Evolutionary conservation across 2,113 vertebrate genomes (phyloP).

Genomic region (Genyomyrus donnyi): DNA sequence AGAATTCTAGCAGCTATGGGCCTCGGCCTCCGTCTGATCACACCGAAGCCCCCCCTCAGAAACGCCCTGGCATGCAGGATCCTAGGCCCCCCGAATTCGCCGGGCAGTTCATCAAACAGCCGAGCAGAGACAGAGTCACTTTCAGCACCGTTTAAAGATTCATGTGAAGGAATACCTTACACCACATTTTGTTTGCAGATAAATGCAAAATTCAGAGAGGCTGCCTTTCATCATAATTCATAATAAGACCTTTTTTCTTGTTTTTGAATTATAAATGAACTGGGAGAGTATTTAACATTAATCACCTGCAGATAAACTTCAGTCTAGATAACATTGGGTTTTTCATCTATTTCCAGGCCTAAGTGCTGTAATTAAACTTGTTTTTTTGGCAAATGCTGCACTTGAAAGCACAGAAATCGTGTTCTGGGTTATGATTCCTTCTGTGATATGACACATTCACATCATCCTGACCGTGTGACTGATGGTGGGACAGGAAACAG

Average conservation of each 20-base stretch:
- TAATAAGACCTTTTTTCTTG: background rate
- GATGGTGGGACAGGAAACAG: background rate
- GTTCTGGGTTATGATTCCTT: background rate
- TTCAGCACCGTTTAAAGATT: background rate
- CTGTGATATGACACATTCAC: background rate
- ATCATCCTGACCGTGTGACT: background rate
- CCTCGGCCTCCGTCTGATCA: background rate
- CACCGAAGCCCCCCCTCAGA: background rate
- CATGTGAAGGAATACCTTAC: background rate
- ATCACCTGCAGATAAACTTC: background rate
- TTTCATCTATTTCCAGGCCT: background rate
- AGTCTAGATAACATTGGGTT: background rate
- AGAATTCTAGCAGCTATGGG: background rate
- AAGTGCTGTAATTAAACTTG: background rate
- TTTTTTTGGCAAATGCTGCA: background rate
- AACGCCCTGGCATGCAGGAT: background rate
- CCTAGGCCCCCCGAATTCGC: background rate
- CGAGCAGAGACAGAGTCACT: background rate
- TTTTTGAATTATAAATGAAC: slow-evolving; percentile 8
- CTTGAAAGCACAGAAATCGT: background rate
- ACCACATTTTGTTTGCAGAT: background rate
- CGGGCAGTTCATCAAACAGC: background rate
- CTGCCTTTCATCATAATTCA: slow-evolving; percentile 5
- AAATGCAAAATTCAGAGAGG: background rate
- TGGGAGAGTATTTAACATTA: background rate